phyloP scores from a whole-genome alignment of 2,113 vertebrate species.

The Lanius ludovicianus region DNA sequence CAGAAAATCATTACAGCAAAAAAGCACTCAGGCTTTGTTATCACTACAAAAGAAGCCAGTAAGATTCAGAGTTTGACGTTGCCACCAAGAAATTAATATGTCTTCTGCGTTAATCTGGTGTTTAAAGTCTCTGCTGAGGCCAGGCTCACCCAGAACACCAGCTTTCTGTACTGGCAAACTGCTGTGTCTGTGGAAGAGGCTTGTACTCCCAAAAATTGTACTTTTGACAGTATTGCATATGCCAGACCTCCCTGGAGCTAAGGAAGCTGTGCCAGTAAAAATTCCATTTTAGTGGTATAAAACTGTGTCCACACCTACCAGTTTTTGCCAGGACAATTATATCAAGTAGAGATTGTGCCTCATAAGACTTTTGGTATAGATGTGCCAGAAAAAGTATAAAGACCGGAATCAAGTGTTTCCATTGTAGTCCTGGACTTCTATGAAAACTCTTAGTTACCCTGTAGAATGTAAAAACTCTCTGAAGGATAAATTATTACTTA shows the following conservation, averaged over 20 bases:
- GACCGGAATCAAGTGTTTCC: not conserved
- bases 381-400: not conserved
- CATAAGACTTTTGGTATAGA: not conserved
- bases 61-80: not conserved
- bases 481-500: not conserved
- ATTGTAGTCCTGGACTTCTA: not conserved
- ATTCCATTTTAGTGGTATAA: conserved; percentile 3
- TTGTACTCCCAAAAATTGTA: not conserved
- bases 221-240: not conserved
- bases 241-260: conserved; percentile 58
- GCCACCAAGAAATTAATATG: not conserved
- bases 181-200: not conserved
- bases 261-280: conserved; percentile 46
- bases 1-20: not conserved
- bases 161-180: not conserved
- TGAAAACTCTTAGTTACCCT: not conserved
- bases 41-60: not conserved
- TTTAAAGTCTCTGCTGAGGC: not conserved
- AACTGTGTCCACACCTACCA: not conserved
- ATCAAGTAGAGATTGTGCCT: not conserved
- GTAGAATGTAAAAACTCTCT: not conserved
- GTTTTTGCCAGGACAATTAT: conserved; percentile 30
- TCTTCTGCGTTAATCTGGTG: not conserved
- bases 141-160: not conserved
- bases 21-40: not conserved